These are phyloP conservation scores for Scomber colias DNA, from an alignment of 2,113 vertebrate genomes.

Conservation along the genomic window DNA sequence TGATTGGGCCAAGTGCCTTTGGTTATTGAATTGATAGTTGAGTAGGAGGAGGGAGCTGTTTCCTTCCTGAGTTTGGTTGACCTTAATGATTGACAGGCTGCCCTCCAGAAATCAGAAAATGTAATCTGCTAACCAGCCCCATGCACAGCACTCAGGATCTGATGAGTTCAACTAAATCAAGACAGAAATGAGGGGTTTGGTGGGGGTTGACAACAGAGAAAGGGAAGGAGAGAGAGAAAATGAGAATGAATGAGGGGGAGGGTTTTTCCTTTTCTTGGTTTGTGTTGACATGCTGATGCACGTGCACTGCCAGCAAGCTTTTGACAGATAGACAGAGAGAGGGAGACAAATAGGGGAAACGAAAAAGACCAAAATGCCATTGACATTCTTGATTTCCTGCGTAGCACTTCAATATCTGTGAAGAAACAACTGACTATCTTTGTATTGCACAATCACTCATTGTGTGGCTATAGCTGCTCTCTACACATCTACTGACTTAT, in stretches of 20 bases:
- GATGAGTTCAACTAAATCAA: conserved; percentile 25
- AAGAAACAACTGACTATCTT: conserved; percentile 65
- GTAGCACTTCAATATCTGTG: conserved; percentile 63
- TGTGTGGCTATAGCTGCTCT: conserved; percentile 62
- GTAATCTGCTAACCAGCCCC: conserved; percentile 53
- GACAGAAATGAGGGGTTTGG: neutral
- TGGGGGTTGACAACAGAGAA: neutral
- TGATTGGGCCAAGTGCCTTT: conserved; percentile 62
- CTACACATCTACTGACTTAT: conserved; percentile 70
- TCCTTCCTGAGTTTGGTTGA: conserved; percentile 77
- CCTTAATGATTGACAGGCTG: conserved; percentile 66
- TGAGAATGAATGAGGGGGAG: neutral
- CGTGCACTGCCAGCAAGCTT: neutral
- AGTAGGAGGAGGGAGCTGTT: conserved; percentile 64
- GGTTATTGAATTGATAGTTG: conserved; percentile 64
- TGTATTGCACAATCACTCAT: conserved; percentile 76
- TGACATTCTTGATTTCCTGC: conserved; percentile 68
- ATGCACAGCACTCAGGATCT: conserved; percentile 43
- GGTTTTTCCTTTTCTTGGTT: neutral
- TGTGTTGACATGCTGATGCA: neutral
- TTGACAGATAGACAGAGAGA: conserved; percentile 32
- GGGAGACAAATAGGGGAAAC: conserved; percentile 33
- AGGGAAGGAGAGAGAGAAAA: neutral
- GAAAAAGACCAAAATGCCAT: conserved; percentile 52
- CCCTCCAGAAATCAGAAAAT: conserved; percentile 59